A percentile compares a stretch with the other conserved stretches of the same genome.
Evolutionary conservation across 1,140 invertebrate species (phyloP).

Genomic region (Leptopilina boulardi): DNA sequence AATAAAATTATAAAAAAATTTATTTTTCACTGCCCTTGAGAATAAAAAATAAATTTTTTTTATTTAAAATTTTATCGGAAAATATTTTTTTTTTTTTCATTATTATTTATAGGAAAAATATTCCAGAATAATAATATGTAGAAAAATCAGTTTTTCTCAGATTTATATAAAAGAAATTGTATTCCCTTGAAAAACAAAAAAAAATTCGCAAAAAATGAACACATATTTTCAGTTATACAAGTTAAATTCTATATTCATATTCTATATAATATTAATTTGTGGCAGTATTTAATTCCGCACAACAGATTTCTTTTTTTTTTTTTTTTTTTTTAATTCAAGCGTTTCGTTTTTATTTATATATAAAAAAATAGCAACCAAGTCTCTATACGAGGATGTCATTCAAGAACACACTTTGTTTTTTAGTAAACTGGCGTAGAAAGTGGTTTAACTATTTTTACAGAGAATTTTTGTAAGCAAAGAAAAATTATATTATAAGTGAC

Average conservation of each 20-base stretch:
- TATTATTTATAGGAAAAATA: neutral
- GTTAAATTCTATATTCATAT: neutral
- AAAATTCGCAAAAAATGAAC: neutral
- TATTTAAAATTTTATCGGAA: neutral
- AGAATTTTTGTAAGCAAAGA: neutral
- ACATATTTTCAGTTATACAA: neutral
- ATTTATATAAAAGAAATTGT: neutral
- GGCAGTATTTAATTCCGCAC: neutral
- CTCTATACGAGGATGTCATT: conserved; percentile 4
- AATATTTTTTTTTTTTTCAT: conserved; percentile 5
- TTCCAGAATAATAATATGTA: neutral
- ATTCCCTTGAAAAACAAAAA: neutral
- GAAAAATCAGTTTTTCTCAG: neutral
- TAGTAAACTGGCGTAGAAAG: neutral
- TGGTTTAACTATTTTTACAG: neutral
- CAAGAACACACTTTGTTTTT: conserved; percentile 3
- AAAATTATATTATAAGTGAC: neutral
- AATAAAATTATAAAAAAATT: too few species aligned
- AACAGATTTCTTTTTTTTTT: neutral
- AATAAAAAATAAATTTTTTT: too few species aligned
- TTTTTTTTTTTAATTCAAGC: conserved; percentile 16
- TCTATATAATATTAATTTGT: neutral
- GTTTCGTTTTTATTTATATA: neutral
- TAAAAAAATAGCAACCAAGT: conserved; percentile 38
- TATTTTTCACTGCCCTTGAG: too few species aligned